Base-by-base conservation (phyloP, 2,113 vertebrate genomes). In the Leucopsar rothschildi region DNA sequence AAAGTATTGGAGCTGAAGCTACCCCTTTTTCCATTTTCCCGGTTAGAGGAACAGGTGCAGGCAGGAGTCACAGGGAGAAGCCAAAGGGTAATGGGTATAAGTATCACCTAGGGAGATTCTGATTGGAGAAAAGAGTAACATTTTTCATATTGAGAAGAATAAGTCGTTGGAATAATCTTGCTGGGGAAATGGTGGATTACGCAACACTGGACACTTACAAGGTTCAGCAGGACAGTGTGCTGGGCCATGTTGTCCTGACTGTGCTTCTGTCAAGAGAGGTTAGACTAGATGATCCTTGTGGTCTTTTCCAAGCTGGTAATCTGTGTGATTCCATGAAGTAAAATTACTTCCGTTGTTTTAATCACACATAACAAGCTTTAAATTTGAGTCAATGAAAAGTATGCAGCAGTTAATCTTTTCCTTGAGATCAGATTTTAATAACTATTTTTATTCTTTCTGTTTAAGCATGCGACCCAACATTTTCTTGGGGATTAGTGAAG, bases 381-480 rank as follows among this genome's bases (percentile, higher is more conserved):
- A 33, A 56, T 87, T 65, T 65, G n/a, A 70, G 25, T 49, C 47
- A 90, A 13, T 83, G 11, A 40, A 45, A 73, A 59, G 27, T 35
- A 28, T 19, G 2, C 18, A 23, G 18, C 47, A 59, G 29, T 79
- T 76, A 10, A 24, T 78, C 18, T 21, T 65, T 11, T 64, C 71
- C 42, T 86, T 88, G n/a, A 63, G 17, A 31, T 65, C 39, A 31
- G 15, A 53, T 91, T 83, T 88, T 71, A 61, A 66, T 70, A 63
- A 49, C 9, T 6, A 9, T 10, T 79, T 82, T 88, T 49, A 49
- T 55, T 66, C 4, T 93, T 77, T 92, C 90, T 84, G 60, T 90
- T 63, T 61, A 96, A 99, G 99, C 96, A 99, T 99, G 98, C 94
- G 98, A 59, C 99, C 99, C 70, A 99, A 99, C 91, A 99, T 99